These are phyloP conservation scores for Helobdella robusta DNA, from an alignment of 2,888 invertebrate species.

Conservation along the genomic window DNA sequence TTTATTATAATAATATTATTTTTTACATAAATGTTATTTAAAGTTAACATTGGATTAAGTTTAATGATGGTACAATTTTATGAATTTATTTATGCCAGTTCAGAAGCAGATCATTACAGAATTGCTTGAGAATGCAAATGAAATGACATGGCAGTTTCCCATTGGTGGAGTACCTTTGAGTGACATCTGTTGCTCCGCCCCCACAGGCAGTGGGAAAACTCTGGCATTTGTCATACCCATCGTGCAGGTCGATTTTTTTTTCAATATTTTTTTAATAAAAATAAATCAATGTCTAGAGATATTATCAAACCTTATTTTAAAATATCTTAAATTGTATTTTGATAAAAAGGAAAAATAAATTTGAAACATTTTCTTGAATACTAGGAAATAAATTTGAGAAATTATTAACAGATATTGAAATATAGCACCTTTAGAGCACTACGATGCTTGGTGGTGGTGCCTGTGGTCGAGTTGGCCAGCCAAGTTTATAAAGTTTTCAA, in stretches of 20 bases:
- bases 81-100: constrained; percentile 34
- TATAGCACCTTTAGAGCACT: constrained; percentile 54
- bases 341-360: too few relatives aligned
- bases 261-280: too few relatives aligned
- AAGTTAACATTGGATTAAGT: background rate
- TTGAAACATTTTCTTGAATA: too few relatives aligned
- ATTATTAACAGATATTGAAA: constrained; percentile 25
- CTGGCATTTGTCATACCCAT: constrained; percentile 85
- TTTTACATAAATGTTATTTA: background rate
- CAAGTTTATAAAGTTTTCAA: constrained; percentile 76
- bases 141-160: constrained; percentile 1
- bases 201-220: constrained; percentile 95
- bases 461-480: constrained; percentile 78
- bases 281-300: too few relatives aligned
- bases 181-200: constrained; percentile 90
- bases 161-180: constrained; percentile 53
- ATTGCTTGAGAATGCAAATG: constrained; percentile 37
- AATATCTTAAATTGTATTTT: too few relatives aligned
- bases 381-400: too few relatives aligned
- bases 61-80: background rate
- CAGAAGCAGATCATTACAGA: constrained; percentile 46
- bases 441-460: constrained; percentile 78
- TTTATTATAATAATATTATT: background rate
- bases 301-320: too few relatives aligned
- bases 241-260: constrained; percentile 58